A percentile compares a stretch with the other conserved stretches of the same genome.
phyloP scores from a whole-genome alignment of 2,888 invertebrate genomes.

The Platerodrilus igneus region DNA sequence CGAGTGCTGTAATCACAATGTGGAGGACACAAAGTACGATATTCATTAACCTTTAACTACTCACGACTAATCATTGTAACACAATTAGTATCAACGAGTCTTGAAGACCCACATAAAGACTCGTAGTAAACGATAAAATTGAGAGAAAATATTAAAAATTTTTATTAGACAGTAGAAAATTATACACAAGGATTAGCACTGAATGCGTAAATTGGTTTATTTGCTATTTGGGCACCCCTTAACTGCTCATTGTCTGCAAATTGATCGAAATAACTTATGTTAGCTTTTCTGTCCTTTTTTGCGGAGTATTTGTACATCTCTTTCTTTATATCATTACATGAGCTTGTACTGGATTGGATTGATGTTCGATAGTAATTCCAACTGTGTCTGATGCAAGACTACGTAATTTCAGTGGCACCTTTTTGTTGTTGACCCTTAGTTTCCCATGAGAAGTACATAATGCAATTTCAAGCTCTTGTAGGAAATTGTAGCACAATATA shows the following conservation, averaged over 20 bases:
- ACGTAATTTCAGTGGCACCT: slow-evolving; percentile 1
- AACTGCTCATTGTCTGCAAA: neutral
- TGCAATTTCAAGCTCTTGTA: neutral
- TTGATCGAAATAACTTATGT: neutral
- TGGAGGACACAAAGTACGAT: too few species aligned
- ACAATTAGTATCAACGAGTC: too few species aligned
- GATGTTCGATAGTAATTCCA: neutral
- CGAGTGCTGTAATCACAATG: too few species aligned
- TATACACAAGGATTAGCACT: too few species aligned
- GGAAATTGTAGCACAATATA: neutral
- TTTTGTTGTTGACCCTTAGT: too few species aligned
- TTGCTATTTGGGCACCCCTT: slow-evolving; percentile 2
- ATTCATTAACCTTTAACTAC: too few species aligned
- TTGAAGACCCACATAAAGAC: too few species aligned
- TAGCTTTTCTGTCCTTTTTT: neutral
- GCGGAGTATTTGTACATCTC: neutral
- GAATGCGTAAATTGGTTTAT: neutral
- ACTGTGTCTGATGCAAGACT: neutral
- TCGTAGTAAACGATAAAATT: too few species aligned
- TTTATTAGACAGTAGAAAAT: too few species aligned
- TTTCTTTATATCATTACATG: neutral
- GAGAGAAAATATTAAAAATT: too few species aligned
- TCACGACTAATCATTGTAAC: too few species aligned
- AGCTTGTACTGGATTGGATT: neutral
- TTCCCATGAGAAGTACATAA: neutral